Percentiles rank a stretch among this genome's conserved stretches.
Conservation (phyloP, 2,113 vertebrate species). For the Phalacrocorax brasilianus region DNA sequence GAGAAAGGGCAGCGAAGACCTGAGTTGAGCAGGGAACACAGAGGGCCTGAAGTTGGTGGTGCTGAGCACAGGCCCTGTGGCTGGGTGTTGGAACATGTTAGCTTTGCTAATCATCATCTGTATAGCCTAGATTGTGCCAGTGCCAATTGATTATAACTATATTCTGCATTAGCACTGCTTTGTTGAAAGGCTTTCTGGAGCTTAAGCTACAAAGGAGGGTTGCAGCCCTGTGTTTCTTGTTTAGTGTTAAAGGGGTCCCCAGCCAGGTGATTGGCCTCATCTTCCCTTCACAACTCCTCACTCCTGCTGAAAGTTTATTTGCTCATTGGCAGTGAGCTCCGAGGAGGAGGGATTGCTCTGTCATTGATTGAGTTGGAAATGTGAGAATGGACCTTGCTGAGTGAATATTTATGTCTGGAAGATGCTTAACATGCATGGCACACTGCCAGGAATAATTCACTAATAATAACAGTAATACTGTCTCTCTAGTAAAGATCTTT, state of each 20-base stretch:
- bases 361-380: not conserved
- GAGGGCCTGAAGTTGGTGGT: not conserved
- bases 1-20: not conserved
- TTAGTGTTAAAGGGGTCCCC: not conserved
- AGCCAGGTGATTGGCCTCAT: not conserved
- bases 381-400: not conserved
- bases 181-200: not conserved
- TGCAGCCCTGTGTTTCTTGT: not conserved
- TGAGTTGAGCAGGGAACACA: not conserved
- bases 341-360: not conserved
- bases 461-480: not conserved
- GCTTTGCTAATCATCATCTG: not conserved
- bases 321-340: not conserved
- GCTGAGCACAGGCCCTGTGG: not conserved
- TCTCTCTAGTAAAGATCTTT: not conserved
- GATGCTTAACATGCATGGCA: not conserved
- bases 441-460: not conserved
- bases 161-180: not conserved
- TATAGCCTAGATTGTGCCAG: not conserved
- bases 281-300: not conserved
- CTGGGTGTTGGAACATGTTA: not conserved
- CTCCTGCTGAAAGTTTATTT: not conserved
- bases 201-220: not conserved
- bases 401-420: conserved; percentile 1
- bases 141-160: not conserved